Evolutionary conservation across 2,113 vertebrate species (phyloP), one percentile per base, ranked within the genome.

Genomic region (Merops nubicus): DNA sequence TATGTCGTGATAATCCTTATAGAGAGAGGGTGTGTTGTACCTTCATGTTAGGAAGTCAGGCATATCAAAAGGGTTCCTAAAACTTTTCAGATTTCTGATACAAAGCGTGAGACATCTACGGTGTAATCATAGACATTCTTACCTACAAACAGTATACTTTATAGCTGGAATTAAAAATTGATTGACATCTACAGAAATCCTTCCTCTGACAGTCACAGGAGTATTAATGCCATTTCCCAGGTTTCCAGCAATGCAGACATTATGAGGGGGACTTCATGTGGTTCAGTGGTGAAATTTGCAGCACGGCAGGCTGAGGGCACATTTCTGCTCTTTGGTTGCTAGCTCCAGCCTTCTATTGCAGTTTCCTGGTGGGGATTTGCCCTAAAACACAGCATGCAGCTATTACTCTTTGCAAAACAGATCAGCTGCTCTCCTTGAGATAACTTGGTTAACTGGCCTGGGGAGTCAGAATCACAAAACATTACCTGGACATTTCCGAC

Each of bases 401-500:
- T 59, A 38, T 51, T 56, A 7, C 31, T 51, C 31, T 17, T 73
- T 80, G 78, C 72, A 93, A 74, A 88, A 57, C 29, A 69, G 14
- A 77, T n/a, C 51, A 34, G 59, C 50, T 93, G 38, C 28, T 94
- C 72, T 92, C 90, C 93, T 90, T 95, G 68, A 93, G 72, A 73
- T 63, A 76, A 80, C 85, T 90, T 96, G 54, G 82, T 54, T 33
- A n/a, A 19, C n/a, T 48, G 79, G 74, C 50, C 72, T 33, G 28
- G 38, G 40, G 43, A 48, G 68, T 48, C 75, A 88, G 68, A 80
- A 74, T 21, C 33, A 59, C 48, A 83, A 74, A 94, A 83, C 47
- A 67, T 47, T 63, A 19, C n/a, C 29, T 51, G 31, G 59, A 11
- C 59, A 48, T 86, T 91, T 90, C 90, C 75, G 76, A 91, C 26